A percentile compares a stretch with the other conserved stretches of the same genome.
Conservation (phyloP, 1,140 invertebrate species). For the Pararge aegeria region DNA sequence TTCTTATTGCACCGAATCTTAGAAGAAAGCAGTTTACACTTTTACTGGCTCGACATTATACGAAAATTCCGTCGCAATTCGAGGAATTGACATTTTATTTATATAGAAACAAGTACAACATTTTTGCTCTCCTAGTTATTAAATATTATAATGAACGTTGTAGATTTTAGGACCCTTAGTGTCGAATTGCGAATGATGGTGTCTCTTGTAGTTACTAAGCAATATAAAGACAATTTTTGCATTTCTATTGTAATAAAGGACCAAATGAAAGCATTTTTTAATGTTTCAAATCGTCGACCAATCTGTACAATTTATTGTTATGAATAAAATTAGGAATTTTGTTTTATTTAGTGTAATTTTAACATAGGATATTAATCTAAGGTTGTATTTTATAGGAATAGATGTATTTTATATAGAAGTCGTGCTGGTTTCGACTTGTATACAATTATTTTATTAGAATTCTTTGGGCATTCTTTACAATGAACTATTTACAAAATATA, state of each 20-base stretch:
- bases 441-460: conserved; percentile 1
- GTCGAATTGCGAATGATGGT: too few relatives aligned
- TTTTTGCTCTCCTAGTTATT: too few relatives aligned
- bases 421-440: conserved; percentile 53
- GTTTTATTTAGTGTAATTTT: conserved; percentile 6
- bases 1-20: too few relatives aligned
- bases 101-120: too few relatives aligned
- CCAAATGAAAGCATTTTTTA: not conserved
- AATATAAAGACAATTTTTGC: not conserved
- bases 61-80: too few relatives aligned
- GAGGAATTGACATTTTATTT: too few relatives aligned
- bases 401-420: conserved; percentile 20
- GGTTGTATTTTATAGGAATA: conserved; percentile 26
- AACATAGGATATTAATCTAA: not conserved
- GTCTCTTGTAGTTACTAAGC: too few relatives aligned
- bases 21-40: too few relatives aligned
- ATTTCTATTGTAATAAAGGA: not conserved
- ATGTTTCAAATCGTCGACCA: not conserved
- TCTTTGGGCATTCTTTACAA: not conserved
- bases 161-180: too few relatives aligned
- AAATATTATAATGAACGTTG: too few relatives aligned
- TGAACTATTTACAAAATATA: not conserved
- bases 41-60: too few relatives aligned
- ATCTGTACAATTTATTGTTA: not conserved
- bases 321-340: not conserved